Conservation (phyloP, 2,797 vertebrate species). For the Tarsius wallacei region DNA sequence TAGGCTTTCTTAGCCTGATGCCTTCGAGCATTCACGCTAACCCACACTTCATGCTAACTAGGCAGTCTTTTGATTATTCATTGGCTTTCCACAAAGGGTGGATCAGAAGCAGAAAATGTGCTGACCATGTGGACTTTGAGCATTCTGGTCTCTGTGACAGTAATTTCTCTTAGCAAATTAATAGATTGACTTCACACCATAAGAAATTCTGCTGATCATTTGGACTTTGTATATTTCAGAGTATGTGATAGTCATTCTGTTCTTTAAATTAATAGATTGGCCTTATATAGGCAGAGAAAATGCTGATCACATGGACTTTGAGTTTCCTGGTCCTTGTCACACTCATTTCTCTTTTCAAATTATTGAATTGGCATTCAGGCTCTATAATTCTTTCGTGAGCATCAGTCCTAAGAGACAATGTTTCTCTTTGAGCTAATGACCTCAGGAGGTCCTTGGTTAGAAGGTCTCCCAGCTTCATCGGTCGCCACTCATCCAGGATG, state of each 20-base stretch:
- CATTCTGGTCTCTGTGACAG: not conserved
- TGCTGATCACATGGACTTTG: conserved; percentile 53
- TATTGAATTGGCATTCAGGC: conserved; percentile 12
- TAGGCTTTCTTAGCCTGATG: not conserved
- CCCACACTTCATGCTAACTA: too few relatives aligned
- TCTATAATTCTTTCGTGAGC: not conserved
- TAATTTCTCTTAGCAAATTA: conserved; percentile 57
- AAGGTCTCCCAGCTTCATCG: not conserved
- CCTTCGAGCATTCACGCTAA: too few relatives aligned
- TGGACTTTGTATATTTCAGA: not conserved
- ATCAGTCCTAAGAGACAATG: not conserved
- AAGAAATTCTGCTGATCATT: conserved; percentile 68
- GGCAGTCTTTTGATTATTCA: not conserved
- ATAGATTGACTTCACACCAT: not conserved
- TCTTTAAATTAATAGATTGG: conserved; percentile 74
- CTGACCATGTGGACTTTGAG: not conserved
- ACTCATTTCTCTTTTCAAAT: conserved; percentile 66
- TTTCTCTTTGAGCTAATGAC: not conserved
- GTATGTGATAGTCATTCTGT: not conserved
- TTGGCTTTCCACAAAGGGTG: not conserved
- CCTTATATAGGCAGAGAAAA: conserved; percentile 38
- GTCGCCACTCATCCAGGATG: not conserved
- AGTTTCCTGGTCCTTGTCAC: conserved; percentile 11
- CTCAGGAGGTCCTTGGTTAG: not conserved
- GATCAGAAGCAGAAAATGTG: not conserved